phyloP scores from a whole-genome alignment of 1,140 invertebrate genomes.

The Branchinecta lynchi region DNA sequence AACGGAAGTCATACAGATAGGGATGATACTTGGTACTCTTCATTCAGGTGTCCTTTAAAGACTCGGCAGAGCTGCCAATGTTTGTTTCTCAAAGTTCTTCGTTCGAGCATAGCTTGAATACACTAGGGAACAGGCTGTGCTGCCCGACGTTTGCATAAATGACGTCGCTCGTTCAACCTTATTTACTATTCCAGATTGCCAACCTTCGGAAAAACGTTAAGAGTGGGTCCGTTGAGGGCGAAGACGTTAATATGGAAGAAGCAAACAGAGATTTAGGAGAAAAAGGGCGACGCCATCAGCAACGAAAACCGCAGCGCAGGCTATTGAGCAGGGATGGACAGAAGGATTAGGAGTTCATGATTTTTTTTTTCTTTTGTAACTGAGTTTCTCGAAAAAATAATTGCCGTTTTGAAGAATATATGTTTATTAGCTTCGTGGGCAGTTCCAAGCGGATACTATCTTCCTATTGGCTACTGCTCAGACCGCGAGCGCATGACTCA shows the following conservation, averaged over 20 bases:
- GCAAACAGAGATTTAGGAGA: neutral
- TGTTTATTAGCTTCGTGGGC: too few species aligned
- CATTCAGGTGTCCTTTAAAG: neutral
- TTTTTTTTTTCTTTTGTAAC: neutral
- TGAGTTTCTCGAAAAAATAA: too few species aligned
- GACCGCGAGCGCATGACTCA: too few species aligned
- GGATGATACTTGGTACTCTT: too few species aligned
- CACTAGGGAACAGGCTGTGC: neutral
- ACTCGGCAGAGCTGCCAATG: neutral
- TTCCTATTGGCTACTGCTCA: too few species aligned
- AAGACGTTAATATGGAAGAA: neutral
- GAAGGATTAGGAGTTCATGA: neutral
- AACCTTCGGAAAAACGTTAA: neutral
- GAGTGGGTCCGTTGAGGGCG: neutral
- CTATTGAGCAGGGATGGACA: neutral
- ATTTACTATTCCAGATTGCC: neutral
- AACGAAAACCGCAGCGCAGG: neutral
- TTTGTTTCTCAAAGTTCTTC: neutral
- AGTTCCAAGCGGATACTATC: too few species aligned
- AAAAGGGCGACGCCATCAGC: neutral
- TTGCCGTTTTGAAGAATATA: too few species aligned
- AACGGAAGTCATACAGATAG: too few species aligned
- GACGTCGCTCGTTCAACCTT: neutral
- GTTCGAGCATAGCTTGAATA: too few species aligned
- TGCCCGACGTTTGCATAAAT: neutral